Conservation (phyloP, 2,113 vertebrate species). For the Rana temporaria region DNA sequence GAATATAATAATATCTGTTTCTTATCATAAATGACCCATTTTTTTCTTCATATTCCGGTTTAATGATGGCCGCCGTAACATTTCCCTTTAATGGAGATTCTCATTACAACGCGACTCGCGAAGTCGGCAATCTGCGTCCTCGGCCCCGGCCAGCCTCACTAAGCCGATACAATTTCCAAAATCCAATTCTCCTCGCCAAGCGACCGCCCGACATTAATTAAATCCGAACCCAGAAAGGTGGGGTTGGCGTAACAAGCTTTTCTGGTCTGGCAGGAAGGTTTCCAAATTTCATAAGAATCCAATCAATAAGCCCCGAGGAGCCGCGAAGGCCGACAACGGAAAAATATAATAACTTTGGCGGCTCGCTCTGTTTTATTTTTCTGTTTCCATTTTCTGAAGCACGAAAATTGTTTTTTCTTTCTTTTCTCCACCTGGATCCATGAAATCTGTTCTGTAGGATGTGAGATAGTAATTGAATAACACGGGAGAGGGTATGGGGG, state of each 20-base stretch:
- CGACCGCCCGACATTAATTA: conserved; percentile 12
- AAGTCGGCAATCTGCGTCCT: not conserved
- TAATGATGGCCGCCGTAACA: too few relatives aligned
- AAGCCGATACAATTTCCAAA: conserved; percentile 6
- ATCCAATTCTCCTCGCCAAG: not conserved
- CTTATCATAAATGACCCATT: too few relatives aligned
- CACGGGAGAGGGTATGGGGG: not conserved
- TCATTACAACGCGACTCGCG: too few relatives aligned
- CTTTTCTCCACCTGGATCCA: not conserved
- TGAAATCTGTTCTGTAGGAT: not conserved
- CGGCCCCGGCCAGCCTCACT: not conserved
- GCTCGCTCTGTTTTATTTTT: too few relatives aligned
- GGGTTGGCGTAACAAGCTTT: conserved; percentile 30
- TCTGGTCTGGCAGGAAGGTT: conserved; percentile 18
- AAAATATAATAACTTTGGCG: conserved; percentile 26
- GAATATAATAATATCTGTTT: too few relatives aligned
- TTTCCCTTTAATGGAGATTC: not conserved
- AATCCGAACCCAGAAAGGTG: conserved; percentile 9
- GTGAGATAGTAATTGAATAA: conserved; percentile 2
- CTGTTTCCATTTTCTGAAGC: conserved; percentile 12
- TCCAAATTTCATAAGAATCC: conserved; percentile 45
- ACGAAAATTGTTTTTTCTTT: not conserved
- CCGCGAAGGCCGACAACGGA: not conserved
- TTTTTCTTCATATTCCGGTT: too few relatives aligned
- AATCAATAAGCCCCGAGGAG: conserved; percentile 36